A percentile compares a stretch with the other conserved stretches of the same genome.
phyloP scores from a whole-genome alignment of 2,888 invertebrate species.

The Teleogryllus oceanicus region DNA sequence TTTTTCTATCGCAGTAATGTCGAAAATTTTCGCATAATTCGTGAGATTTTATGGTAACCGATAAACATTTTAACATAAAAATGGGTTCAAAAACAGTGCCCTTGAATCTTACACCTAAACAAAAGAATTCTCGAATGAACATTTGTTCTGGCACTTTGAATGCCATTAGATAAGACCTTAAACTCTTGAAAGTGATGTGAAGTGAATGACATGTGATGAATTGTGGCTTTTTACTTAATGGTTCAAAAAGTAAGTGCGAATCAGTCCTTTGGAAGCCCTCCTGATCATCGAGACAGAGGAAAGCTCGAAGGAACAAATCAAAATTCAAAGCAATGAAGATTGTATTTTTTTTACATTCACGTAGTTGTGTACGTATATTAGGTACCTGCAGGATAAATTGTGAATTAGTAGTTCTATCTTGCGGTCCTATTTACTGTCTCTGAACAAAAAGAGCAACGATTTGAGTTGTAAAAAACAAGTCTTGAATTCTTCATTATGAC shows the following conservation, averaged over 20 bases:
- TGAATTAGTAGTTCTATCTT: neutral
- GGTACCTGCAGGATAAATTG: neutral
- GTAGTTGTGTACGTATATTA: neutral
- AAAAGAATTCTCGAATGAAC: too few relatives aligned
- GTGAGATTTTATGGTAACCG: too few relatives aligned
- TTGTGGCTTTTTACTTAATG: neutral
- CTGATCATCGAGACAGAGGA: neutral
- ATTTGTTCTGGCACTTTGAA: too few relatives aligned
- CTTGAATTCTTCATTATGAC: neutral
- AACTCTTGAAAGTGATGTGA: too few relatives aligned
- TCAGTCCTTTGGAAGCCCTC: slow-evolving; percentile 19
- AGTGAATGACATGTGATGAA: too few relatives aligned
- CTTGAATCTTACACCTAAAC: too few relatives aligned
- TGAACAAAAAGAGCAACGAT: neutral
- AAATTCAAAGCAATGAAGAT: slow-evolving; percentile 21
- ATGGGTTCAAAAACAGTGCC: too few relatives aligned
- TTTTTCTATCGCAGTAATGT: too few relatives aligned
- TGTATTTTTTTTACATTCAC: slow-evolving; percentile 3
- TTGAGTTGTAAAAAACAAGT: neutral
- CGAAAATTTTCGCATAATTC: too few relatives aligned
- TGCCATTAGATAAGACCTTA: too few relatives aligned
- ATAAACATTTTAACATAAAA: too few relatives aligned
- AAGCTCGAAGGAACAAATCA: slow-evolving; percentile 3
- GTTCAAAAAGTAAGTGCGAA: slow-evolving; percentile 18
- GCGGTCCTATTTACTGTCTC: neutral